phyloP scores from a whole-genome alignment of 1,140 invertebrate genomes.

The Oppia nitens region DNA sequence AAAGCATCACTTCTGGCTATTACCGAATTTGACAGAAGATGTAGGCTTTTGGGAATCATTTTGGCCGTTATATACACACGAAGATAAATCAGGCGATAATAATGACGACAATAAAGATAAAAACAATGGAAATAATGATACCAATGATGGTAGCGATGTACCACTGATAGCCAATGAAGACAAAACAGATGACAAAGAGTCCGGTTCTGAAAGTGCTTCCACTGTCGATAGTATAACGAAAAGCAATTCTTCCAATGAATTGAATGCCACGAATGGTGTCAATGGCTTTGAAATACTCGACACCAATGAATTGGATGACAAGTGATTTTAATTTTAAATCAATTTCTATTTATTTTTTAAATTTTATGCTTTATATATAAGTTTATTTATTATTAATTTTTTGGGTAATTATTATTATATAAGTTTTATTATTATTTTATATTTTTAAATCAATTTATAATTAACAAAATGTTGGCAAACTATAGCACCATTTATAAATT shows the following conservation, averaged over 20 bases:
- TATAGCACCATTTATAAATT: too few relatives aligned
- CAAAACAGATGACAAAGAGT: constrained; percentile 24
- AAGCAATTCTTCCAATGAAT: background rate
- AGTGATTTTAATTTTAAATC: constrained; percentile 3
- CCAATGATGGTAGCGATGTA: constrained; percentile 43
- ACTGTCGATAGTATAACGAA: background rate
- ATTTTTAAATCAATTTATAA: too few relatives aligned
- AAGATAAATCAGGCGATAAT: constrained; percentile 44
- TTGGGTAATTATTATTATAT: too few relatives aligned
- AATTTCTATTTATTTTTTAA: too few relatives aligned
- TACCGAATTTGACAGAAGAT: constrained; percentile 96
- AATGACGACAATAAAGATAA: constrained; percentile 19
- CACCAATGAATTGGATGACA: constrained; percentile 11
- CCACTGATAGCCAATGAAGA: constrained; percentile 28
- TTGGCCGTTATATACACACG: constrained; percentile 86
- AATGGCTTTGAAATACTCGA: constrained; percentile 22
- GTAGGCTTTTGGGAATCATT: constrained; percentile 97
- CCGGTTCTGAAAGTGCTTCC: constrained; percentile 24
- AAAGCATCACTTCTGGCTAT: constrained; percentile 83
- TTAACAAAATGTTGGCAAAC: too few relatives aligned
- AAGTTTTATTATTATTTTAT: too few relatives aligned
- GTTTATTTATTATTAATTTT: too few relatives aligned
- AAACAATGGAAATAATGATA: constrained; percentile 18
- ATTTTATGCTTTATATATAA: too few relatives aligned
- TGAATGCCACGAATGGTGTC: constrained; percentile 10